Percentiles rank a stretch among this genome's conserved stretches.
phyloP scores from a whole-genome alignment of 2,888 invertebrate species.

The Blera fallax region DNA sequence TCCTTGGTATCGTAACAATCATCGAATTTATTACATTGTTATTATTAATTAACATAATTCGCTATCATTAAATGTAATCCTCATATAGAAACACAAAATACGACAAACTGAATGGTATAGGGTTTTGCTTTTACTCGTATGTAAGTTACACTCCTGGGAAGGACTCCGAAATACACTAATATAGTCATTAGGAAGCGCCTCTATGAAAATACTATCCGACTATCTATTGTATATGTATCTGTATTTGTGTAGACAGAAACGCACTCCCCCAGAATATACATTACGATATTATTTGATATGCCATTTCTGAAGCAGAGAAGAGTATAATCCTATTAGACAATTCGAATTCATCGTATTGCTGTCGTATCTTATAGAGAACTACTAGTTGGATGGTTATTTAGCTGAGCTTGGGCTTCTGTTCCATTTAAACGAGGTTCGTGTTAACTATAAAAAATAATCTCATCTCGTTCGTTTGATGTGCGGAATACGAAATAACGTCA shows the following conservation, averaged over 20 bases:
- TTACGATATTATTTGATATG: slow-evolving; percentile 50
- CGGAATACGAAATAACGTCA: slow-evolving; percentile 61
- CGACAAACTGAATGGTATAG: neutral
- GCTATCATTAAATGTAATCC: slow-evolving; percentile 45
- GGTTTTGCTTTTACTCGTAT: too few relatives aligned
- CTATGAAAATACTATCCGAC: slow-evolving; percentile 5
- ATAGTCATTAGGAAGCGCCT: slow-evolving; percentile 23
- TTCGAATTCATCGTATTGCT: slow-evolving; percentile 56
- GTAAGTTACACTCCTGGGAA: slow-evolving; percentile 44
- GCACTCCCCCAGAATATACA: slow-evolving; percentile 25
- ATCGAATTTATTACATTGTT: slow-evolving; percentile 42
- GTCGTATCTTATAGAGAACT: slow-evolving; percentile 10
- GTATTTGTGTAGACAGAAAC: neutral
- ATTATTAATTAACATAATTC: slow-evolving; percentile 64
- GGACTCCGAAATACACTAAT: slow-evolving; percentile 21
- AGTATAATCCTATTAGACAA: slow-evolving; percentile 56
- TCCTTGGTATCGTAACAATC: slow-evolving; percentile 30
- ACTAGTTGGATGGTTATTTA: slow-evolving; percentile 22
- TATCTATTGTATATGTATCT: neutral
- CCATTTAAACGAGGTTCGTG: slow-evolving; percentile 17
- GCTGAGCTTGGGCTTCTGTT: neutral
- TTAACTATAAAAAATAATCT: slow-evolving; percentile 61
- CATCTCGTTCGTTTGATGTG: slow-evolving; percentile 50
- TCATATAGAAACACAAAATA: slow-evolving; percentile 21
- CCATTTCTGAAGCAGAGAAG: slow-evolving; percentile 1